Evolutionary conservation across 37 sponge, comb jelly and placozoan genomes (phyloP), one percentile per base, ranked within the genome.

Genomic region (Crambe crambe): DNA sequence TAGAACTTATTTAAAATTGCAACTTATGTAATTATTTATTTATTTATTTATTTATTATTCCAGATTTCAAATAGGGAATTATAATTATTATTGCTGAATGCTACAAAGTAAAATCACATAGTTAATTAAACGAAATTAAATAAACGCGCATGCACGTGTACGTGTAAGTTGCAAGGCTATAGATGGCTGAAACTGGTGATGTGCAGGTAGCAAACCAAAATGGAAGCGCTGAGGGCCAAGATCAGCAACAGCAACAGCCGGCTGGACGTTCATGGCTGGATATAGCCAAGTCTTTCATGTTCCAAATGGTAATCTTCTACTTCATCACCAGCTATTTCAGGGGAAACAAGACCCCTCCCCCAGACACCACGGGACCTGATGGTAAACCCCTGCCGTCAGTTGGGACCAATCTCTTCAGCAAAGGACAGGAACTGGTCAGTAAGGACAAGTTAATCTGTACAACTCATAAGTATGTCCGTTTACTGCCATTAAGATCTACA

Each of bases 271-370:
- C 76, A 27, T 29, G 89, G 51, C 76, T 89, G 89, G 75, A 76
- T 43, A 67, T 77, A 27, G 43, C 83, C 1, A 54, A 81, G 18
- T 70, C 90, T 27, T 37, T 92, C 32, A 39, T 85, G 23, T 75
- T 89, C 22, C 93, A 93, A 59, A 66, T 93, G 68, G 61, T 78
- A 25, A 78, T 93, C 20, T 85, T 93, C 57, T 93, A 93, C 42
- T 80, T 86, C 80, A 86, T 93, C 42, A 83, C 76, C 21, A 93
- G 87, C 51, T 89, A 81, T 63, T 89, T 93, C 76, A 62, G 91
- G 0, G 83, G 87, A 6, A 40, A 74, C n/a, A 61, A 80, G 66
- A 70, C 75, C 32, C 84, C 77, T 25, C 37, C 68, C 61, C 64
- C 68, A 1, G 23, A 34, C 8, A 31, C 37, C 4, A 59, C 72